Conservation (phyloP, 2,113 vertebrate genomes). For the Dolichotis patagonum region DNA sequence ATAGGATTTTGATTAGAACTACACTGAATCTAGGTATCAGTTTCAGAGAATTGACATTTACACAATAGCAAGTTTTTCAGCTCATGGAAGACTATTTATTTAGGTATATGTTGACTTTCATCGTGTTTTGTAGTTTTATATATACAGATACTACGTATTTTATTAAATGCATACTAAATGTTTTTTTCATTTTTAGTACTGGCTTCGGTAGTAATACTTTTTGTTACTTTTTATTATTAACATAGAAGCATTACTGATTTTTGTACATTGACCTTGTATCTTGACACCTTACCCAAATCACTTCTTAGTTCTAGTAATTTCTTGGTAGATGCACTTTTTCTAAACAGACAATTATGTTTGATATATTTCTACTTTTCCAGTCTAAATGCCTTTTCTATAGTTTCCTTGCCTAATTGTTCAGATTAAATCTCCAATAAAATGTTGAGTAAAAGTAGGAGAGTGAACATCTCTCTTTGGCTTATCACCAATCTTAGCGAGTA, state of each 20-base stretch:
- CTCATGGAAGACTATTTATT: not conserved
- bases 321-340: conserved; percentile 41
- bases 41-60: not conserved
- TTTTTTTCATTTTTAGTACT: not conserved
- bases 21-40: not conserved
- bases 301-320: conserved; percentile 39
- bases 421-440: not conserved
- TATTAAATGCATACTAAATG: not conserved
- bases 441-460: not conserved
- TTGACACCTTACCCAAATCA: conserved; percentile 47
- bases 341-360: not conserved
- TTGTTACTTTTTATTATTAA: not conserved
- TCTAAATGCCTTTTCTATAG: not conserved
- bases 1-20: not conserved
- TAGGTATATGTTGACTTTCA: not conserved
- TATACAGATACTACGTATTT: conserved; percentile 10
- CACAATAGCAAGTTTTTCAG: not conserved
- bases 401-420: not conserved
- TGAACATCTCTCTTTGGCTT: not conserved
- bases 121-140: not conserved
- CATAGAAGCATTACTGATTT: conserved; percentile 1
- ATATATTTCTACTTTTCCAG: conserved; percentile 29
- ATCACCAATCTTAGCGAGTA: not conserved
- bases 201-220: not conserved
- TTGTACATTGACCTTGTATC: not conserved